These are phyloP conservation scores for Spisula solida DNA, from an alignment of 2,888 invertebrate species.

Conservation along the genomic window DNA sequence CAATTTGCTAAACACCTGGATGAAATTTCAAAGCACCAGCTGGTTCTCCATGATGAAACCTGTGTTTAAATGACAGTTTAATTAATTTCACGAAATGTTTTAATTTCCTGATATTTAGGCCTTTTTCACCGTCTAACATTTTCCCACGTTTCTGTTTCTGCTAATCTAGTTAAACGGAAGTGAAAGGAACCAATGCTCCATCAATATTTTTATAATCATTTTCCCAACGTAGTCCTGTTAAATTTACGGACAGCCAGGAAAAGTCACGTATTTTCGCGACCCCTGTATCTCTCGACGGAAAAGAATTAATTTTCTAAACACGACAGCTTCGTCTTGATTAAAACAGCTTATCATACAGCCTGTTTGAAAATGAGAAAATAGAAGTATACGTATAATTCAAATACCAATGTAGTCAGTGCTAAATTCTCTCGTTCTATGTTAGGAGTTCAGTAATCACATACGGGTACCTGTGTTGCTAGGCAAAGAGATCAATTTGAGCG, in stretches of 20 bases:
- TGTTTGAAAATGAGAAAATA: constrained; percentile 51
- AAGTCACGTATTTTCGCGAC: constrained; percentile 48
- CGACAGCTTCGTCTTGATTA: constrained; percentile 64
- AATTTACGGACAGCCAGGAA: not conserved
- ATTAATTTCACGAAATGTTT: not conserved
- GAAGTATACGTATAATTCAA: constrained; percentile 38
- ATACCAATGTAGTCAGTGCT: constrained; percentile 36
- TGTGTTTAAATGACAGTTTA: not conserved
- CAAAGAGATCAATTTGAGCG: constrained; percentile 49
- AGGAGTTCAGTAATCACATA: constrained; percentile 36
- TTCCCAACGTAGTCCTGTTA: not conserved
- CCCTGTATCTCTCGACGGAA: constrained; percentile 38
- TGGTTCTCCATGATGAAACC: not conserved
- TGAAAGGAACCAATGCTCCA: not conserved
- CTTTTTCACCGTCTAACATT: not conserved
- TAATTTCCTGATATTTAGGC: not conserved
- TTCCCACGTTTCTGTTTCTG: constrained; percentile 9
- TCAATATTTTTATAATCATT: not conserved
- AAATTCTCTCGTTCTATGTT: constrained; percentile 23
- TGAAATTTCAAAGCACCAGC: not conserved
- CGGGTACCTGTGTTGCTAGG: constrained; percentile 49
- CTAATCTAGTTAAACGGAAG: constrained; percentile 23
- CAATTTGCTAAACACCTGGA: not conserved
- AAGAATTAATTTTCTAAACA: constrained; percentile 66
- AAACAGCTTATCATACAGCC: constrained; percentile 60